These are phyloP conservation scores for Acanthopleura granulata DNA, from an alignment of 2,888 invertebrate species.

Conservation along the genomic window DNA sequence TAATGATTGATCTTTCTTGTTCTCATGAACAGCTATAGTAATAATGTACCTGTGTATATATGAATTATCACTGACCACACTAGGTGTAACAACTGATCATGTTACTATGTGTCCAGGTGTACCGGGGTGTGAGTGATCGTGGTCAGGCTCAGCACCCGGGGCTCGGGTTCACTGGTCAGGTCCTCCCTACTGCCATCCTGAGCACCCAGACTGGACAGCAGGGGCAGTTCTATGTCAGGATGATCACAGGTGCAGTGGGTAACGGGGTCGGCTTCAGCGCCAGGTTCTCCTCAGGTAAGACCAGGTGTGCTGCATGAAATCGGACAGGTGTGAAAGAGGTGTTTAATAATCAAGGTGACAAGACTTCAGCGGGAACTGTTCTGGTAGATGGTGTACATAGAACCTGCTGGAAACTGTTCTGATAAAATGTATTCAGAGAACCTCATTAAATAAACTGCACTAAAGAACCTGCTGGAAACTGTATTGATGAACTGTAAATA, in stretches of 20 bases:
- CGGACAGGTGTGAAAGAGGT: too few relatives aligned
- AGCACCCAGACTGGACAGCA: slow-evolving; percentile 25
- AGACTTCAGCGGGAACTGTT: too few relatives aligned
- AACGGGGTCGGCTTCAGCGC: slow-evolving; percentile 39
- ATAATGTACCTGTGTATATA: background rate
- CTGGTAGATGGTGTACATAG: too few relatives aligned
- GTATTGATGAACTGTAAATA: too few relatives aligned
- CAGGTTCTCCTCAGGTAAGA: slow-evolving; percentile 40
- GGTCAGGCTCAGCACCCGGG: slow-evolving; percentile 34
- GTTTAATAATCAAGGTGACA: too few relatives aligned
- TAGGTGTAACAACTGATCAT: too few relatives aligned
- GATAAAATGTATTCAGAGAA: too few relatives aligned
- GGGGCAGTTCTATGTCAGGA: slow-evolving; percentile 29
- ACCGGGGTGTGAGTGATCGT: background rate
- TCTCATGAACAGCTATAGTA: background rate
- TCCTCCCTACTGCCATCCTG: slow-evolving; percentile 25
- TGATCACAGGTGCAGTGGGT: slow-evolving; percentile 42
- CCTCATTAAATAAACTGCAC: too few relatives aligned
- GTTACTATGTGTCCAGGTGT: background rate
- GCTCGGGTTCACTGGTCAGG: slow-evolving; percentile 34
- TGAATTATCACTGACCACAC: background rate
- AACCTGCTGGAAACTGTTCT: too few relatives aligned
- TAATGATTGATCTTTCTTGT: too few relatives aligned
- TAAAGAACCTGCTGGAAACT: too few relatives aligned
- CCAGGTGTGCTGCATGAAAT: too few relatives aligned